Evolutionary conservation across 2,888 invertebrate species (phyloP).

Genomic region (Macrosoma leucophasiata): DNA sequence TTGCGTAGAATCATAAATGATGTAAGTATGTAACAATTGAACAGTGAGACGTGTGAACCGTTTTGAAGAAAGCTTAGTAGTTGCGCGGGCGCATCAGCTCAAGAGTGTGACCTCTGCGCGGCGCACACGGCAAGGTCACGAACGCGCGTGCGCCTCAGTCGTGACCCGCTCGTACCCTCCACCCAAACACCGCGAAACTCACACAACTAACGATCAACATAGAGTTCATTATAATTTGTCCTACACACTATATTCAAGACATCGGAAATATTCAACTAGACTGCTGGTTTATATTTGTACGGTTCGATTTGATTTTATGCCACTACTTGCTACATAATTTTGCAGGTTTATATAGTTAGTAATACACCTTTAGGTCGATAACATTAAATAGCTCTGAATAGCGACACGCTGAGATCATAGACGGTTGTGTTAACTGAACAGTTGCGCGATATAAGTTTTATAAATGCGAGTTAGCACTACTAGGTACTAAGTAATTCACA

Average conservation of each 20-base stretch:
- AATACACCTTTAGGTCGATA: constrained; percentile 26
- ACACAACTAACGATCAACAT: constrained; percentile 45
- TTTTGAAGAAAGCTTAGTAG: constrained; percentile 43
- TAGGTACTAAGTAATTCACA: no score
- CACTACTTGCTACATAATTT: constrained; percentile 26
- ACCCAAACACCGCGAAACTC: constrained; percentile 43
- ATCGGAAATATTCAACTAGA: constrained; percentile 31
- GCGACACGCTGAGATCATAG: constrained; percentile 56
- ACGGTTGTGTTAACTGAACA: constrained; percentile 39
- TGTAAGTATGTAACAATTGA: no score
- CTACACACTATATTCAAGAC: constrained; percentile 32
- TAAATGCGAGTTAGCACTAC: no score
- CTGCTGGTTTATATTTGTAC: constrained; percentile 36
- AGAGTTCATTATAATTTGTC: constrained; percentile 58
- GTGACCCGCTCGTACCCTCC: constrained; percentile 71
- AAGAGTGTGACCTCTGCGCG: constrained; percentile 65
- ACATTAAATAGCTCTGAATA: constrained; percentile 39
- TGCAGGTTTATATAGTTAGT: constrained; percentile 8
- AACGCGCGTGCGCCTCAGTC: constrained; percentile 71
- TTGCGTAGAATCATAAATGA: no score
- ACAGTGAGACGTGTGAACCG: constrained; percentile 19
- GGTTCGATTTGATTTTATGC: constrained; percentile 40
- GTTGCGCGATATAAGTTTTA: no score
- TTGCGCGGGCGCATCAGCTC: constrained; percentile 59
- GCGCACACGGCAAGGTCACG: constrained; percentile 74